Percentiles rank a stretch among this genome's conserved stretches.
Evolutionary conservation across 2,113 vertebrate species (phyloP).

Genomic region (Helogale parvula): DNA sequence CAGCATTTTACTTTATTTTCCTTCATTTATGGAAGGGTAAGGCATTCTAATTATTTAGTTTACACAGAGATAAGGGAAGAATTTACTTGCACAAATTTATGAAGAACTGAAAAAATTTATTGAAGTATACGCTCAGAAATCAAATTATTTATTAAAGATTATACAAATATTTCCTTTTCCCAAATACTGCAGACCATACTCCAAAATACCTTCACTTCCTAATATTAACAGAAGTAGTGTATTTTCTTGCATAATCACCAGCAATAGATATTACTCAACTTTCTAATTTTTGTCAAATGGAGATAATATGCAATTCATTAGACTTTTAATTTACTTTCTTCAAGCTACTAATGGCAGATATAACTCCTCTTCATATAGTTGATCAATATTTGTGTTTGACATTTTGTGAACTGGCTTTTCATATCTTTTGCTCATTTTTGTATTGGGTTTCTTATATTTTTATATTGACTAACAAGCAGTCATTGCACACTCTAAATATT

Average conservation of each 20-base stretch:
- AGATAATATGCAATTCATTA: background rate
- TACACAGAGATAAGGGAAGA: background rate
- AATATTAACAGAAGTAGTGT: background rate
- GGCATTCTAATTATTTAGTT: background rate
- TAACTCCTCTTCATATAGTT: background rate
- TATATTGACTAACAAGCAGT: background rate
- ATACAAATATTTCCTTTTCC: background rate
- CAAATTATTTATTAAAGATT: background rate
- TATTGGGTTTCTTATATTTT: background rate
- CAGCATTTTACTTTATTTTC: background rate
- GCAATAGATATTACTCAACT: background rate
- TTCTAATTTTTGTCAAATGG: background rate
- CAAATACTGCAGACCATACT: background rate
- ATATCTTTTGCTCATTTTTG: background rate
- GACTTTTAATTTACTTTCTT: background rate
- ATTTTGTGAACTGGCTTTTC: background rate
- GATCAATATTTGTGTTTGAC: background rate
- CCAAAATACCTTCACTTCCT: background rate
- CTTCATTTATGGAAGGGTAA: background rate
- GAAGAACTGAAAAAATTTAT: background rate
- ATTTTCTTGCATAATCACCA: background rate
- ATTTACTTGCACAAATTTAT: background rate
- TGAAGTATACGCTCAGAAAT: background rate
- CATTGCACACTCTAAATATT: background rate
- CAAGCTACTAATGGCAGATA: background rate